Conservation (phyloP, 2,113 vertebrate genomes). For the Sphyrna mokarran region DNA sequence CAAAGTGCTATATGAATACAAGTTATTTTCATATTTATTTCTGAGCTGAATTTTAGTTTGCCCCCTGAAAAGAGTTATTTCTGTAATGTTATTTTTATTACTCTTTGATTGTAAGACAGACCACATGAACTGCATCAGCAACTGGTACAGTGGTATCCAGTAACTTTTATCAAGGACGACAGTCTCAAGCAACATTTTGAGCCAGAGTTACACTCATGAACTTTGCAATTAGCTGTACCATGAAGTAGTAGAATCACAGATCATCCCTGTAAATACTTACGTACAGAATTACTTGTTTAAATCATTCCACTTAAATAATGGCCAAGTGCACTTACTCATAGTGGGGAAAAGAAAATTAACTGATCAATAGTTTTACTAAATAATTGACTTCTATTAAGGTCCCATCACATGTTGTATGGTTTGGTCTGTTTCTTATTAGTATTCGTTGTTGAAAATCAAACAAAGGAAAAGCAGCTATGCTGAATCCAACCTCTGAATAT, state of each 20-base stretch:
- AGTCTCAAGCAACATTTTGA: too few relatives aligned
- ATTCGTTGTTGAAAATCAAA: neutral
- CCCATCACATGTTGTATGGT: neutral
- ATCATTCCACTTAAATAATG: neutral
- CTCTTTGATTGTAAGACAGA: neutral
- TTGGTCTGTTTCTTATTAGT: neutral
- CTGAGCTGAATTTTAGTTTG: neutral
- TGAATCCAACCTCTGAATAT: neutral
- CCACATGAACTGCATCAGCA: neutral
- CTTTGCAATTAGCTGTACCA: too few relatives aligned
- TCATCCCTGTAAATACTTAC: neutral
- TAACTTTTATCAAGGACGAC: too few relatives aligned
- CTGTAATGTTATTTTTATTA: neutral
- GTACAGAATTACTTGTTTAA: neutral
- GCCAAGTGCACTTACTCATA: too few relatives aligned
- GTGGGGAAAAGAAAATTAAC: neutral
- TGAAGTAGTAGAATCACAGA: neutral
- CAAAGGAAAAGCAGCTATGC: neutral
- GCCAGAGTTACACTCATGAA: too few relatives aligned
- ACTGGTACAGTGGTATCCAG: neutral
- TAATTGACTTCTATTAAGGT: neutral
- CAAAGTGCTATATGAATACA: too few relatives aligned
- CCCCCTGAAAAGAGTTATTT: neutral
- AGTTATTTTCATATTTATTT: neutral
- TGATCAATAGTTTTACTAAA: neutral